These are phyloP conservation scores for Latrodectus elegans DNA, from an alignment of 2,888 invertebrate species.

Conservation along the genomic window DNA sequence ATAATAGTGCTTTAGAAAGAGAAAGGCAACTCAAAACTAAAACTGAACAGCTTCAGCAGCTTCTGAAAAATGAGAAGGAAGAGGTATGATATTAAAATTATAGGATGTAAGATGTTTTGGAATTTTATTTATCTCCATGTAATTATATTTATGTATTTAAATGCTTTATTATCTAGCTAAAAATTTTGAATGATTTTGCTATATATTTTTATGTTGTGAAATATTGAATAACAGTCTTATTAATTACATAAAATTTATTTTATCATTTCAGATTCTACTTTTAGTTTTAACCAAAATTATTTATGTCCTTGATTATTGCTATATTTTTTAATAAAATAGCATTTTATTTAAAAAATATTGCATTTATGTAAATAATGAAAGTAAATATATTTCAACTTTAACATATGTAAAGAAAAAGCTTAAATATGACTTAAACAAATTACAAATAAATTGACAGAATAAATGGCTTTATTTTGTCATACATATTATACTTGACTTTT, in stretches of 20 bases:
- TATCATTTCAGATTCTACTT: not conserved
- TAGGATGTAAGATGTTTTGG: too few relatives aligned
- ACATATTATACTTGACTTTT: too few relatives aligned
- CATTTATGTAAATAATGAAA: too few relatives aligned
- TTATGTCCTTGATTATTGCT: not conserved
- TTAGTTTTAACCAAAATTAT: not conserved
- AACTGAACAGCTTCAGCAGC: constrained; percentile 24
- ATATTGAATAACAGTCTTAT: not conserved
- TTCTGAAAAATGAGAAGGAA: constrained; percentile 53
- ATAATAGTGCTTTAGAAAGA: constrained; percentile 39
- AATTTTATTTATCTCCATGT: not conserved
- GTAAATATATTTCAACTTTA: too few relatives aligned
- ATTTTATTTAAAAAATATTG: too few relatives aligned
- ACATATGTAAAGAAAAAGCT: too few relatives aligned
- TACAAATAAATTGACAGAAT: too few relatives aligned
- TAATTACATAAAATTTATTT: too few relatives aligned
- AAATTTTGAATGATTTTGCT: not conserved
- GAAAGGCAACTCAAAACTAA: constrained; percentile 56
- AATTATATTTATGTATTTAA: not conserved
- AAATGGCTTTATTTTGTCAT: too few relatives aligned
- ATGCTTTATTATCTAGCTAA: not conserved
- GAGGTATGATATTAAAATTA: constrained; percentile 19
- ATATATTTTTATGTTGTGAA: not conserved
- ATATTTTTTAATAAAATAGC: not conserved
- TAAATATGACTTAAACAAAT: too few relatives aligned